A percentile compares a stretch with the other conserved stretches of the same genome.
These are phyloP conservation scores for Luidia sarsii DNA, from an alignment of 53 echinoderm and acorn worm genomes.

Conservation along the genomic window DNA sequence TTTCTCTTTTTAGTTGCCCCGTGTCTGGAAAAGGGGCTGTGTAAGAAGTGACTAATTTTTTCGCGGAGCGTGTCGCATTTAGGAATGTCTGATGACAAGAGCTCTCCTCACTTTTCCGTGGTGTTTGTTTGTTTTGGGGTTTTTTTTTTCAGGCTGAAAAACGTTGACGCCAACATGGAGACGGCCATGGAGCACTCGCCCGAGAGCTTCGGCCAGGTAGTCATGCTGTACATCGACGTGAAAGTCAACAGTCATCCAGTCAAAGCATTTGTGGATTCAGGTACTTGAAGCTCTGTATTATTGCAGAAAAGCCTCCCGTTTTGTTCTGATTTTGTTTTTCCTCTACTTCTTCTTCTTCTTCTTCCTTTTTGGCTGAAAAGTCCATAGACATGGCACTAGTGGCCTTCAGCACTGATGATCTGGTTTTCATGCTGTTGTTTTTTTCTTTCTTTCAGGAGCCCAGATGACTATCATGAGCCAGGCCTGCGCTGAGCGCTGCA, in stretches of 20 bases:
- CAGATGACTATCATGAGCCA: constrained; percentile 99
- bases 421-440: no score
- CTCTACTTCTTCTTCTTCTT: neutral
- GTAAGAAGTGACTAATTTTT: no score
- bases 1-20: no score
- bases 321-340: neutral
- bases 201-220: constrained; percentile 93
- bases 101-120: no score
- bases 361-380: no score
- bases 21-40: no score
- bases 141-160: constrained; percentile 87
- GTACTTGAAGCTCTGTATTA: no score
- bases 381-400: neutral
- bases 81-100: no score
- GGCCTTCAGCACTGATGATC: no score
- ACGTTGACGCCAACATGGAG: constrained; percentile 96
- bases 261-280: constrained; percentile 97
- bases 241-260: constrained; percentile 88
- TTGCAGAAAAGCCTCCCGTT: no score
- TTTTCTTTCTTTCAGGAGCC: constrained; percentile 78
- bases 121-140: no score
- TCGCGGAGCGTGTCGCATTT: no score
- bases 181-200: constrained; percentile 93
- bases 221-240: constrained; percentile 93
- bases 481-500: constrained; percentile 93